Conservation (phyloP, 2,888 invertebrate species). For the Neria commutata region DNA sequence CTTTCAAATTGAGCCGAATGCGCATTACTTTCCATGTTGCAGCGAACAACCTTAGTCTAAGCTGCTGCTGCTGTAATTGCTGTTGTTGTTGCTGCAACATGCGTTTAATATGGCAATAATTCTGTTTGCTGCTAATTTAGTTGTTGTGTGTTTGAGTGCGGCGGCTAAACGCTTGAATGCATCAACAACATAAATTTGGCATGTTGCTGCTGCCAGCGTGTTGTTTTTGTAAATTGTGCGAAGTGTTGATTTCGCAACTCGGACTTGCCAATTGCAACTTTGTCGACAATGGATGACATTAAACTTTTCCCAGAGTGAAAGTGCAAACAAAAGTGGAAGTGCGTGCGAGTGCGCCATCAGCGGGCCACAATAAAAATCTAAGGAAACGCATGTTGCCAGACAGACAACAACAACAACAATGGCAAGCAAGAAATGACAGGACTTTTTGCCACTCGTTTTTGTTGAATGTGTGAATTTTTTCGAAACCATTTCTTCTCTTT, state of each 20-base stretch:
- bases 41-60: no score
- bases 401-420: no score
- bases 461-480: no score
- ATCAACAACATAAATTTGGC: not conserved
- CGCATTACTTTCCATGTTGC: no score
- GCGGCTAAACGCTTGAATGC: not conserved
- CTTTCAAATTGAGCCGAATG: not conserved
- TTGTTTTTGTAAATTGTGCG: not conserved
- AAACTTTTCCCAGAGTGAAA: slow-evolving; percentile 28
- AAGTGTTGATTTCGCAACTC: not conserved
- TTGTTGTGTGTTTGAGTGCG: not conserved
- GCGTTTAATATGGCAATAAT: no score
- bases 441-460: no score
- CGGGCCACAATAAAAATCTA: no score
- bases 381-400: no score
- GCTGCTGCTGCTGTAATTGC: no score
- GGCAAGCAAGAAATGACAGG: no score
- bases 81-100: no score
- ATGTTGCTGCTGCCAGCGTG: not conserved
- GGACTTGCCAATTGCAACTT: not conserved
- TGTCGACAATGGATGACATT: not conserved
- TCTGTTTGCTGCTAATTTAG: not conserved
- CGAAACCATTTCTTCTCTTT: no score
- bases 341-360: not conserved
- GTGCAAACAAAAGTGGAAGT: slow-evolving; percentile 11